Conservation (phyloP, 2,797 vertebrate species). For the Anomalospiza imberbis region DNA sequence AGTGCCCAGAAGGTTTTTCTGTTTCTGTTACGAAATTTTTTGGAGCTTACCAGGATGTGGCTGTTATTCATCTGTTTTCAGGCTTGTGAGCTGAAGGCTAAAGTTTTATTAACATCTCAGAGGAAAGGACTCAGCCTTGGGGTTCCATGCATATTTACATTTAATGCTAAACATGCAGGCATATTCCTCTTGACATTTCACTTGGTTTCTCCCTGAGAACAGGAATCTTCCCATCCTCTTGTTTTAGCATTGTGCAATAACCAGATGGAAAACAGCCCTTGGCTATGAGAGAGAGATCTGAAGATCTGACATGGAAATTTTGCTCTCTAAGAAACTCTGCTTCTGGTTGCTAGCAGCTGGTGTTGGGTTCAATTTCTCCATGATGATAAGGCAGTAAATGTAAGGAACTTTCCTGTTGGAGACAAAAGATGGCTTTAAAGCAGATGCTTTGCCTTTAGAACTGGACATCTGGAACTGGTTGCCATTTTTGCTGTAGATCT, state of each 20-base stretch:
- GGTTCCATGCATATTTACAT: conserved; percentile 3
- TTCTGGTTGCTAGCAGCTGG: not conserved
- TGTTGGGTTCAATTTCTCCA: not conserved
- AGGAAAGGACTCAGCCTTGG: not conserved
- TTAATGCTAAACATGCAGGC: not conserved
- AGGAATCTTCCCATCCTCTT: not conserved
- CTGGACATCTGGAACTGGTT: not conserved
- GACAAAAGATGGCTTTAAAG: not conserved
- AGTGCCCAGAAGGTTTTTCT: not conserved
- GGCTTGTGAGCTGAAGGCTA: not conserved
- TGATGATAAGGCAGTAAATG: not conserved
- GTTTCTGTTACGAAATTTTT: not conserved
- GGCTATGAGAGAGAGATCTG: not conserved
- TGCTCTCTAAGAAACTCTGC: not conserved
- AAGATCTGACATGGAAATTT: not conserved
- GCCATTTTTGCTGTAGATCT: not conserved
- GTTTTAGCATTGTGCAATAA: not conserved
- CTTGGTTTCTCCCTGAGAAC: not conserved
- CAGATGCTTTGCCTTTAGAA: not conserved
- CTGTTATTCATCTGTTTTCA: not conserved
- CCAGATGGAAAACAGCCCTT: not conserved
- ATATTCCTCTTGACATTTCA: conserved; percentile 1
- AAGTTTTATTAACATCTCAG: not conserved
- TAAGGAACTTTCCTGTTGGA: not conserved
- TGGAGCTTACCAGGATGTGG: not conserved